phyloP scores from a whole-genome alignment of 30 jellyfish, hydroid and myxozoan genomes.

The Pseudorhiza aurosa region DNA sequence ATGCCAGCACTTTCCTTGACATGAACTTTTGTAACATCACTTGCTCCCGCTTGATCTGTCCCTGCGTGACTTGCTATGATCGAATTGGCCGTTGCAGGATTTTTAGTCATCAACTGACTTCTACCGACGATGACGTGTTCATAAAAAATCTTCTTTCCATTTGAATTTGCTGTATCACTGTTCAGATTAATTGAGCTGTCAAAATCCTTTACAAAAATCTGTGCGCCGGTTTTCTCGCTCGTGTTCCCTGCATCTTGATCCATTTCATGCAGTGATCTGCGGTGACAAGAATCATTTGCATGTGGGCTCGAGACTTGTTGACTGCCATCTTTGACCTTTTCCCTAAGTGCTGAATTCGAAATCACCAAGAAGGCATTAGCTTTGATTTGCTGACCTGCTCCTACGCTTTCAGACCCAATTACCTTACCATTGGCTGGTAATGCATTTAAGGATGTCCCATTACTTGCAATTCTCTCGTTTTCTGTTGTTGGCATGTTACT shows the following conservation, averaged over 20 bases:
- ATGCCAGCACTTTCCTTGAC: too few species aligned
- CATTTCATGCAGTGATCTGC: neutral
- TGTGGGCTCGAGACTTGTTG: neutral
- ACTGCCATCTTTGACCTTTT: neutral
- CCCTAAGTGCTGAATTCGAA: neutral
- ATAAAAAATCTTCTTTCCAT: too few species aligned
- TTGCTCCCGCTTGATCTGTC: too few species aligned
- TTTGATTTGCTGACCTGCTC: constrained; percentile 7
- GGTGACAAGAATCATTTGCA: neutral
- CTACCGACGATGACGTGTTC: too few species aligned
- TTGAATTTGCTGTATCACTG: too few species aligned
- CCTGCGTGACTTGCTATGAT: too few species aligned
- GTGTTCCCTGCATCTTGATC: neutral
- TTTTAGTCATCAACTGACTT: too few species aligned
- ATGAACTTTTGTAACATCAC: too few species aligned
- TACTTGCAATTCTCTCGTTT: neutral
- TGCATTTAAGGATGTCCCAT: neutral
- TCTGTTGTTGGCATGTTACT: neutral
- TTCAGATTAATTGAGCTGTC: neutral
- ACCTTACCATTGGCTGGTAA: neutral
- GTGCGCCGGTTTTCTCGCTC: neutral
- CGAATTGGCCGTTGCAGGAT: too few species aligned
- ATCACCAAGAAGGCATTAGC: constrained; percentile 26
- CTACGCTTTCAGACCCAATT: neutral
- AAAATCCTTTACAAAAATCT: neutral